Evolutionary conservation across 2,797 vertebrate species (phyloP).

Genomic region (Micropoecilia bifurca): DNA sequence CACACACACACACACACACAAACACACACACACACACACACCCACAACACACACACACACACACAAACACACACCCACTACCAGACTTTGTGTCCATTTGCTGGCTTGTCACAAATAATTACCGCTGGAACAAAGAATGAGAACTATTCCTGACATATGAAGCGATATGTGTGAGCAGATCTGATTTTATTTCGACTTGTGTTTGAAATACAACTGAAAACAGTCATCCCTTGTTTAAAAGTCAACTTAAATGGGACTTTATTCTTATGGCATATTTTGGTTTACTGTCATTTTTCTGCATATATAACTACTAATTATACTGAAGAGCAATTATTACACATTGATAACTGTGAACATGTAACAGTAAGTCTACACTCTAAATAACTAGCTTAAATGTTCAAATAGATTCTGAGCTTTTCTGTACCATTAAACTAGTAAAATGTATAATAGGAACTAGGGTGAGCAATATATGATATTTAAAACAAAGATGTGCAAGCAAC

Average conservation of each 20-base stretch:
- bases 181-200: slow-evolving; percentile 11
- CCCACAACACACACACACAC: neutral
- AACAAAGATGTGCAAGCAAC: slow-evolving; percentile 1
- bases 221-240: neutral
- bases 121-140: slow-evolving; percentile 26
- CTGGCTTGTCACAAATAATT: slow-evolving; percentile 50
- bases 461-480: neutral
- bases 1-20: neutral
- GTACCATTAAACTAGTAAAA: neutral
- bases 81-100: slow-evolving; percentile 58
- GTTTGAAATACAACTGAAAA: slow-evolving; percentile 21
- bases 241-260: neutral
- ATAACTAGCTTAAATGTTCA: neutral
- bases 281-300: neutral
- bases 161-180: slow-evolving; percentile 36
- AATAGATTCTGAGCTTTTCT: neutral
- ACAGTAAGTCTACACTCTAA: neutral
- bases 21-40: neutral
- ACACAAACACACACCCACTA: neutral
- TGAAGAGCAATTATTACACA: slow-evolving; percentile 5
- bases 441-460: neutral
- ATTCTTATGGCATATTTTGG: neutral
- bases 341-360: slow-evolving; percentile 6
- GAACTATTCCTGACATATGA: slow-evolving; percentile 29
- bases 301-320: neutral